phyloP scores from a whole-genome alignment of 2,888 invertebrate genomes.

The Andrena bicolor region DNA sequence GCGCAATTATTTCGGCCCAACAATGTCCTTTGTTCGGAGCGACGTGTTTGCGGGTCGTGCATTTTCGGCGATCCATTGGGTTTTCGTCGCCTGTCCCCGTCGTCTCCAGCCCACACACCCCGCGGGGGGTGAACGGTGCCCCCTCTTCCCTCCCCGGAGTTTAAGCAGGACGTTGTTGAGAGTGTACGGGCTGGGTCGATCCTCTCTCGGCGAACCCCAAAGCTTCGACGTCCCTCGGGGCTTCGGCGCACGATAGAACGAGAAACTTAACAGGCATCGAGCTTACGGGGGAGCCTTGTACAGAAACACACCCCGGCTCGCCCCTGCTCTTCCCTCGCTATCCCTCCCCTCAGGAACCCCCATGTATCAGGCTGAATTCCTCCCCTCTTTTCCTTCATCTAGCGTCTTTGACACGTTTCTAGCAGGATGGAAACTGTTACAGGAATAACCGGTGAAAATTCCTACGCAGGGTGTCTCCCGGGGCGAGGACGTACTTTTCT shows the following conservation, averaged over 20 bases:
- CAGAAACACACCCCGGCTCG: constrained; percentile 51
- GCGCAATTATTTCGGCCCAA: constrained; percentile 62
- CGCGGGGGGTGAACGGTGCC: constrained; percentile 22
- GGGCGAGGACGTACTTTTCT: not conserved
- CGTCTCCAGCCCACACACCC: constrained; percentile 11
- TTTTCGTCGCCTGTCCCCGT: constrained; percentile 57
- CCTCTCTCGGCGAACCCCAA: constrained; percentile 76
- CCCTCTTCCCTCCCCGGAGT: constrained; percentile 74
- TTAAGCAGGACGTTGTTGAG: constrained; percentile 83
- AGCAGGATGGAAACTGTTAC: not conserved
- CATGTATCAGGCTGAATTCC: constrained; percentile 45
- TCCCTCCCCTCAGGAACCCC: constrained; percentile 46
- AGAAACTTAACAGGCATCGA: constrained; percentile 76
- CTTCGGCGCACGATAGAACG: constrained; percentile 70
- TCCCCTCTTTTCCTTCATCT: constrained; percentile 6
- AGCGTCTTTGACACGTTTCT: not conserved
- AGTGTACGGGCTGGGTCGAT: constrained; percentile 80
- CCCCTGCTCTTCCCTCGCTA: constrained; percentile 13
- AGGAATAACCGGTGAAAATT: constrained; percentile 1
- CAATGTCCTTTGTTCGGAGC: constrained; percentile 56
- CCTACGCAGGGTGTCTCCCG: not conserved
- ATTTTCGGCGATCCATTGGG: constrained; percentile 66
- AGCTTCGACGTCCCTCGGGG: constrained; percentile 82
- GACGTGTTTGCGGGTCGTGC: constrained; percentile 63
- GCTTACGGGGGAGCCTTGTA: constrained; percentile 66